A percentile compares a stretch with the other conserved stretches of the same genome.
Evolutionary conservation across 1,140 invertebrate genomes (phyloP).

Genomic region (Zaprionus taronus): DNA sequence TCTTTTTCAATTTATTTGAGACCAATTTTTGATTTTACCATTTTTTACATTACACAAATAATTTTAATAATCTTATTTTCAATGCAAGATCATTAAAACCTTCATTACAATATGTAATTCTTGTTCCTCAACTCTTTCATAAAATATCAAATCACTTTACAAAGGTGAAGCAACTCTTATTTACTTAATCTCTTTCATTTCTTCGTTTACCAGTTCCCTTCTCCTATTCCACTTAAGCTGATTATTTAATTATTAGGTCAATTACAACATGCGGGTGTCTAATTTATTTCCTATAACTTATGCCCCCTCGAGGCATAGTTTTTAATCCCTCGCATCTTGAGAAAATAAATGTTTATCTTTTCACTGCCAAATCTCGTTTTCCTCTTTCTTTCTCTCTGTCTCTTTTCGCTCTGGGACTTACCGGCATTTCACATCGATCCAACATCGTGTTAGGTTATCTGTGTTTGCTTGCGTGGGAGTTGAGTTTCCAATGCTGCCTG

Average conservation of each 20-base stretch:
- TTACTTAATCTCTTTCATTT: neutral
- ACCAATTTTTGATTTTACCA: too few relatives aligned
- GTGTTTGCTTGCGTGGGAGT: conserved; percentile 19
- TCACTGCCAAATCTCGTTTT: neutral
- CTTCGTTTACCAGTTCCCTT: neutral
- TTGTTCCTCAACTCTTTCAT: neutral
- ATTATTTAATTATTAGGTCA: conserved; percentile 14
- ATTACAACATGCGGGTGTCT: conserved; percentile 1
- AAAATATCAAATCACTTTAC: neutral
- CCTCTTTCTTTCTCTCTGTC: neutral
- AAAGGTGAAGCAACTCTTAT: neutral
- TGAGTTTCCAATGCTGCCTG: conserved; percentile 50
- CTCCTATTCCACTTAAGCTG: neutral
- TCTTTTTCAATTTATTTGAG: too few relatives aligned
- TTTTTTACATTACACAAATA: neutral
- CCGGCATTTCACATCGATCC: conserved; percentile 84
- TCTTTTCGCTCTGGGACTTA: conserved; percentile 50
- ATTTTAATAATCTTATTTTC: neutral
- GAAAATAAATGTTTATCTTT: neutral
- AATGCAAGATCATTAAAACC: neutral
- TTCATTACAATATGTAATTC: neutral
- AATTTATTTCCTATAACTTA: neutral
- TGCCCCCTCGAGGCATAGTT: neutral
- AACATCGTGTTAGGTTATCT: conserved; percentile 67
- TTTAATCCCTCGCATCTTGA: neutral